Evolutionary conservation across 2,113 vertebrate genomes (phyloP), one percentile per base, ranked within the genome.

Genomic region (Dasypus novemcinctus): DNA sequence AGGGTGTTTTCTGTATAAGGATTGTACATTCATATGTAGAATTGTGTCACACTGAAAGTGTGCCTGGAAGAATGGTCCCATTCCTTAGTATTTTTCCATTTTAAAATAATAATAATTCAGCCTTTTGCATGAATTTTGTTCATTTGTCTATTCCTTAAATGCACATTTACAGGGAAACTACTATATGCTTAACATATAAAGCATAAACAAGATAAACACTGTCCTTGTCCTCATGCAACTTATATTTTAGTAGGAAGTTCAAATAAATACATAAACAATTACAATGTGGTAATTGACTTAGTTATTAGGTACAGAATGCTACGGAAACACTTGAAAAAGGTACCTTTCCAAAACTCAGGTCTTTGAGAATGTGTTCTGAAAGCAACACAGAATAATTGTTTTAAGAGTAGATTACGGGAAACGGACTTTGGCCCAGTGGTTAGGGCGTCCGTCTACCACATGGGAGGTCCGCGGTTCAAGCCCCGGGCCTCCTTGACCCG

Each of bases 361-460:
- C 78, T 83, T 38, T 66, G 68, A 69, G 83, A 96, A 41, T 49
- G 68, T 79, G 23, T 66, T 94, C 63, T 86, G 31, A 89, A 91
- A 93, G 9, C 29, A 79, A 41, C 11, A 9, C 13, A 91, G 21
- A 21, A 33, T 25, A 21, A 79, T 43, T 1, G 5, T 57, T 92
- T 92, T 3, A 79, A 82, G 59, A 69, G 10, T 38, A 17, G 96
- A 74, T 74, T 38, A 14, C 11, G 15, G 8, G n/a, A n/a, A n/a
- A n/a, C n/a, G n/a, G n/a, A n/a, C n/a, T n/a, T n/a, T n/a, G n/a
- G n/a, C n/a, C n/a, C n/a, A n/a, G n/a, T n/a, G n/a, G n/a, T n/a
- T n/a, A n/a, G n/a, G n/a, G n/a, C n/a, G n/a, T n/a, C n/a, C n/a
- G n/a, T n/a, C n/a, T n/a, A n/a, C n/a, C n/a, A n/a, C n/a, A n/a